Base-by-base conservation (phyloP, 37 sponge, comb jelly and placozoan species). In the Agelas oroides region DNA sequence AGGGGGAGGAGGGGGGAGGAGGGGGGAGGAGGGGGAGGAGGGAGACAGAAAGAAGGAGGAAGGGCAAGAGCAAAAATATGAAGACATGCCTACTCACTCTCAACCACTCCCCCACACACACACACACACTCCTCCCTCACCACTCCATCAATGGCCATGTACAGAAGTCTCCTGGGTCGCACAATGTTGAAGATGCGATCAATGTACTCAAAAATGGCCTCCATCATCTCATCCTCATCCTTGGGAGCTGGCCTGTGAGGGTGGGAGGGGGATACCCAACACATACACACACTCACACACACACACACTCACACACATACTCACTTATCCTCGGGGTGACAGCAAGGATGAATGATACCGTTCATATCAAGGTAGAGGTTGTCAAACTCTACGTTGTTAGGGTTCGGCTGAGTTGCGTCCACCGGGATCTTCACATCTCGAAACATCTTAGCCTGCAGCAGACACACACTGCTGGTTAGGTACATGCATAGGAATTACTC, bases 351-450 rank as follows among this genome's bases (percentile, higher is more conserved):
- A 20, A 99, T 99, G 83, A 99, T 99, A 0, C 99, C 99, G 71
- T 99, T 99, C 99, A 99, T 99, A 74, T 99, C 99, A 53, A 99
- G 89, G 83, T 99, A 99, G 53, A 99, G 94, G 64, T 99, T 99
- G 71, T 99, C 99, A 75, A 96, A 99, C 89, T 99, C 99, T 61
- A 97, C 91, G 25, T 87, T 92, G 72, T 99, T 99, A 0, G 99
- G 99, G 46, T 99, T 99, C 19, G 95, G 94, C 59, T 75, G 83
- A 11, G 94, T 88, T 37, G 99, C 91, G 64, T 99, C 96, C 59
- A 99, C 82, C 2, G 97, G 97, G 19, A 95, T 56, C 20, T 80
- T 64, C 19, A 84, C 59, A 2, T 95, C 95, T 56, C 82, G 77
- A 18, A 96, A 75, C 62, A 72, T 65, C 32, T 69, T 96, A 0